These are phyloP conservation scores for Blera fallax DNA, from an alignment of 2,888 invertebrate species.

Conservation along the genomic window DNA sequence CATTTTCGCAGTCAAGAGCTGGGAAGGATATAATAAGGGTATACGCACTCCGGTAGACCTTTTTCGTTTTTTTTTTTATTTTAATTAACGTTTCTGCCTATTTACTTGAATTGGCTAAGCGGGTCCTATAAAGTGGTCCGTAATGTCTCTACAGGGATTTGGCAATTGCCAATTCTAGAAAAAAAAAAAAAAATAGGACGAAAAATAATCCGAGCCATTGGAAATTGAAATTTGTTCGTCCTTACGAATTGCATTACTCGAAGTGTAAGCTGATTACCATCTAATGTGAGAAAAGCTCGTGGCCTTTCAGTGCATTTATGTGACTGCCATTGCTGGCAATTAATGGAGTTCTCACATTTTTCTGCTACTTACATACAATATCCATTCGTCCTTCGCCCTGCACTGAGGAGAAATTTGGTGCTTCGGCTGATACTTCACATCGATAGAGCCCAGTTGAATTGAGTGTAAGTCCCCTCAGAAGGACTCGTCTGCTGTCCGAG, in stretches of 20 bases:
- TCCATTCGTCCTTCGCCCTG: constrained; percentile 90
- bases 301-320: constrained; percentile 2
- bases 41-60: not conserved
- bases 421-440: constrained; percentile 91
- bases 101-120: constrained; percentile 37
- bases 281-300: constrained; percentile 11
- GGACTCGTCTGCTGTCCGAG: constrained; percentile 87
- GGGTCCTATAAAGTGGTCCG: constrained; percentile 17
- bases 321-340: constrained; percentile 33
- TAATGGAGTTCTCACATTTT: constrained; percentile 60
- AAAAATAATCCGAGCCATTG: constrained; percentile 33
- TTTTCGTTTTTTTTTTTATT: constrained; percentile 16
- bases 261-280: constrained; percentile 58
- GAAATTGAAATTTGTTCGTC: constrained; percentile 51
- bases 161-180: constrained; percentile 20
- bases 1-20: constrained; percentile 22
- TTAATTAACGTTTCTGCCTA: constrained; percentile 53
- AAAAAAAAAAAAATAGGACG: constrained; percentile 17
- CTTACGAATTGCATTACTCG: constrained; percentile 22
- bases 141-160: constrained; percentile 32
- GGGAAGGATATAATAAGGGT: constrained; percentile 22
- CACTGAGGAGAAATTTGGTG: constrained; percentile 89
- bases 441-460: constrained; percentile 88
- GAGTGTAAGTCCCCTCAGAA: constrained; percentile 86
- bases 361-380: constrained; percentile 88